Base-by-base conservation (phyloP, 2,113 vertebrate species). In the Tylochromis polylepis region DNA sequence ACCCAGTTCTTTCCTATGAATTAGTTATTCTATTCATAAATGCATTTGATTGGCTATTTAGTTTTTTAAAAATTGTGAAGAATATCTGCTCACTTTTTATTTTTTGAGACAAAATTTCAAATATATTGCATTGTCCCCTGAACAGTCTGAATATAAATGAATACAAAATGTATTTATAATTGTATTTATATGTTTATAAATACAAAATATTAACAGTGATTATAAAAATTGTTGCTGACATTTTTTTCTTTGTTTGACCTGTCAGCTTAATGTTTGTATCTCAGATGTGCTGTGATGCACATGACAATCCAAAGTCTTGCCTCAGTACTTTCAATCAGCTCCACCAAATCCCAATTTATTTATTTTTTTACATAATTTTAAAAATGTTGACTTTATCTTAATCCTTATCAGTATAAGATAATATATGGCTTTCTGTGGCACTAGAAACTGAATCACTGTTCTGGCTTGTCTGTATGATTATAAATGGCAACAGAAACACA, bases 61-160 rank as follows among this genome's bases (percentile, higher is more conserved):
- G 18, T 0, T 34, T 34, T 34, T 53, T 9, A 0, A 0, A 31
- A 77, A 14, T 34, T 77, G 27, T 53, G 4, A 77, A 34, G 27
- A 77, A 8, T 51, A 31, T 20, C 24, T 51, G 43, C 31, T 51
- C 16, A 20, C 43, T 20, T 31, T 29, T 18, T 18, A 12, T 31
- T 31, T 77, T 20, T 49, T 75, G 43, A 49, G 24, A 29, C 24
- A 49, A 6, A 7, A 20, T 29, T 29, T 31, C 10, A 77, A 72
- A 65, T n/a, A 20, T 22, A 38, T 11, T 38, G 20, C 2, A 0
- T 67, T 67, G 60, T 38, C 34, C 34, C 60, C 20, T 22, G 38
- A 38, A 67, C 62, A 67, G 20, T 67, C 34, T 65, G 18, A 7
- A 65, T 65, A 20, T 38, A 65, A 67, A 67, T 14, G 38, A 67